These are phyloP conservation scores for Apotomis betuletana DNA, from an alignment of 2,888 invertebrate species.

Conservation along the genomic window DNA sequence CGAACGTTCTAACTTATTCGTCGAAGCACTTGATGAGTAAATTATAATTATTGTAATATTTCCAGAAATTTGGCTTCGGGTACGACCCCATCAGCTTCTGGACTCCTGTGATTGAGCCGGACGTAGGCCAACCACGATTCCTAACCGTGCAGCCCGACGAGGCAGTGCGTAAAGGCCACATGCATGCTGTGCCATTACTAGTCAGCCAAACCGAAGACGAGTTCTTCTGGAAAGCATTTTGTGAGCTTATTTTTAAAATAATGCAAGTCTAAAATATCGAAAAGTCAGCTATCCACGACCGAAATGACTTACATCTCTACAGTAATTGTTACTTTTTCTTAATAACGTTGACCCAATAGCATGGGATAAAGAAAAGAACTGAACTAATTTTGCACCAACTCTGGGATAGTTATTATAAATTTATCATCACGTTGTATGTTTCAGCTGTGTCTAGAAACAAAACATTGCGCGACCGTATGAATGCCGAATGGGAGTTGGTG, in stretches of 20 bases:
- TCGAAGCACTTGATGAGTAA: too few species aligned
- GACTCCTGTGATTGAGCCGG: slow-evolving; percentile 86
- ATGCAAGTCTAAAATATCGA: too few species aligned
- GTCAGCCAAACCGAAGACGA: slow-evolving; percentile 83
- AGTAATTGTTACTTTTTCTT: too few species aligned
- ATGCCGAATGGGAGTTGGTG: slow-evolving; percentile 83
- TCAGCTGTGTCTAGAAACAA: slow-evolving; percentile 82
- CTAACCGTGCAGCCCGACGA: slow-evolving; percentile 84
- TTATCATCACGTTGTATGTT: slow-evolving; percentile 28
- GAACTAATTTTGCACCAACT: too few species aligned
- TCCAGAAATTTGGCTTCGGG: slow-evolving; percentile 76
- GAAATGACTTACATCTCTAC: too few species aligned
- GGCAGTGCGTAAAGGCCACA: slow-evolving; percentile 61
- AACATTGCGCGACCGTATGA: slow-evolving; percentile 78
- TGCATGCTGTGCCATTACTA: slow-evolving; percentile 84
- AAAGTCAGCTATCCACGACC: too few species aligned
- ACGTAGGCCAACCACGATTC: slow-evolving; percentile 87
- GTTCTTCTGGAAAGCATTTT: slow-evolving; percentile 66
- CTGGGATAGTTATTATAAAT: too few species aligned
- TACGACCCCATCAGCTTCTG: slow-evolving; percentile 81
- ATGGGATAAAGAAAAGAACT: too few species aligned
- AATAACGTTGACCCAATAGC: too few species aligned
- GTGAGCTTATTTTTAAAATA: slow-evolving; percentile 68
- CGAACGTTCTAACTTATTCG: too few species aligned
- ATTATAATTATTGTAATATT: not conserved